Evolutionary conservation across 2,888 invertebrate genomes (phyloP), one percentile per base, ranked within the genome.

Genomic region (Lathronympha strigana): DNA sequence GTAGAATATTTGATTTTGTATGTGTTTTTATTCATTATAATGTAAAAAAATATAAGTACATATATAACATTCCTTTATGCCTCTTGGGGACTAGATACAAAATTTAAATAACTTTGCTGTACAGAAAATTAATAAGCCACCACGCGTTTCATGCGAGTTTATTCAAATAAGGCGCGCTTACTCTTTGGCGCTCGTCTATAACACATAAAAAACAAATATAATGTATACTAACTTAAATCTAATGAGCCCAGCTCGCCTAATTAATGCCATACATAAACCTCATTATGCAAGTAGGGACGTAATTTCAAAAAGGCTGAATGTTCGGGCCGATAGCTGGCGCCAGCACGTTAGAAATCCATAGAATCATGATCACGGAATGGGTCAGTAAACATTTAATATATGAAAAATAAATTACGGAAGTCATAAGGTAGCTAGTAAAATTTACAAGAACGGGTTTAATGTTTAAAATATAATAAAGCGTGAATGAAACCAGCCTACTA

Each of bases 401-500:
- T 25, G 25, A 6, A 25, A 25, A 25, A 25, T 25, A 11, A 33
- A 11, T 33, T 33, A 33, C 11, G 9, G 11, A 11, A 11, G 2
- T 8, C 11, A 23, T 47, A 43, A 19, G 4, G 19, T 19, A 36
- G 13, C 1, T 8, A n/a, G 15, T 51, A 33, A 19, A 33, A 21
- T 13, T 13, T 15, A 8, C 21, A 33, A 11, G 19, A 36, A 6
- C 13, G 13, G 23, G 23, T 54, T 38, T n/a, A 40, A 9, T 25
- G 25, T 0, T 11, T 15, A 28, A 43, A 43, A 55, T 25, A 55
- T 43, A 55, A 28, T 40, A 31, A 43, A 58, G 36, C 15, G 31
- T 47, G 13, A n/a, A 45, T 40, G 8, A 54, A 38, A 38, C 36
- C 36, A 36, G 36, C 47, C 5, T 38, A 38, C 19, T n/a, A 62